Conservation (phyloP, 2,888 invertebrate species). For the Andrena dorsata region DNA sequence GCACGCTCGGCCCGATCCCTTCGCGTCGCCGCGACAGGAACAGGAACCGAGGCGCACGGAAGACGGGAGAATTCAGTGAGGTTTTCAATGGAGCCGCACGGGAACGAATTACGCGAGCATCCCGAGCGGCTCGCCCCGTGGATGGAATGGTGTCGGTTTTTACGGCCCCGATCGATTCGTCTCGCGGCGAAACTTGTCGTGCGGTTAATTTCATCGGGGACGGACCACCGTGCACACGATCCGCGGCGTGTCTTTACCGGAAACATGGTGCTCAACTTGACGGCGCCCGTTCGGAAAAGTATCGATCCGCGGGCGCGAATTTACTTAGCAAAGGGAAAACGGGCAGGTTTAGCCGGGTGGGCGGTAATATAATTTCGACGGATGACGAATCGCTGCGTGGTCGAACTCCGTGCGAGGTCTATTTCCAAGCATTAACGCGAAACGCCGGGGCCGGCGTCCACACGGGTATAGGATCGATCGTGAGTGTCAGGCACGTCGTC, state of each 20-base stretch:
- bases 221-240: slow-evolving; percentile 17
- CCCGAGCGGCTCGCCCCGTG: not conserved
- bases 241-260: slow-evolving; percentile 52
- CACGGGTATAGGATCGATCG: slow-evolving; percentile 77
- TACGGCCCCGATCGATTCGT: not conserved
- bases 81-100: not conserved
- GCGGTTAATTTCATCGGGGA: slow-evolving; percentile 37
- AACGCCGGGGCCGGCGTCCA: slow-evolving; percentile 64
- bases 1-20: not conserved
- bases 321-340: not conserved
- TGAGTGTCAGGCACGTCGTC: slow-evolving; percentile 79
- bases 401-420: not conserved
- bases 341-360: not conserved
- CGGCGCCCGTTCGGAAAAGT: slow-evolving; percentile 38
- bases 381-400: not conserved
- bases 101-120: too few species aligned
- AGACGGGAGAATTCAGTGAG: slow-evolving; percentile 9
- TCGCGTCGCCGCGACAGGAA: slow-evolving; percentile 15
- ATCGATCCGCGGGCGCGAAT: slow-evolving; percentile 43
- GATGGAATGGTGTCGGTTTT: slow-evolving; percentile 16
- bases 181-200: not conserved
- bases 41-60: not conserved
- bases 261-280: slow-evolving; percentile 58
- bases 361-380: not conserved
- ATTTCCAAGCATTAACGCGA: slow-evolving; percentile 20